Evolutionary conservation across 1,140 invertebrate genomes (phyloP).

Genomic region (Brachionus plicatilis): DNA sequence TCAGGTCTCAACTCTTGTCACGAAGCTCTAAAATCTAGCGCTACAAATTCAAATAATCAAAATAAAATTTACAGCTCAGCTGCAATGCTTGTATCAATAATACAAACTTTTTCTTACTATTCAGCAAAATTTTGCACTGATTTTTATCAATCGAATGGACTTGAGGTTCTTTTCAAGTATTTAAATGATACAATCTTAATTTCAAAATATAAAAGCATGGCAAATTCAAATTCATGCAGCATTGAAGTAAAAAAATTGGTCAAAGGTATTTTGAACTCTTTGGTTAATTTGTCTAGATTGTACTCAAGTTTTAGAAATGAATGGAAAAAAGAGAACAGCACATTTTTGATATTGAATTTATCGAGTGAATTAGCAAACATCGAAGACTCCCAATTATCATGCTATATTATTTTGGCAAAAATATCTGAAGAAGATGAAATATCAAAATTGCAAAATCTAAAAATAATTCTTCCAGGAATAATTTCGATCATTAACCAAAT

Average conservation of each 20-base stretch:
- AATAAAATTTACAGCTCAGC: not conserved
- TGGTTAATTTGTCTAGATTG: not conserved
- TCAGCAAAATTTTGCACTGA: not conserved
- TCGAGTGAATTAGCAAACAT: not conserved
- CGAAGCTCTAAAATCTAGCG: not conserved
- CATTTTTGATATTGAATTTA: not conserved
- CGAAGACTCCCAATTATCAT: not conserved
- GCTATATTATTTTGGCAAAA: conserved; percentile 19
- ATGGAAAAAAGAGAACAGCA: conserved; percentile 22
- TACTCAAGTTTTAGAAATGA: conserved; percentile 20
- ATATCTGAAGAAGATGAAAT: conserved; percentile 8
- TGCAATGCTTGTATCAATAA: not conserved
- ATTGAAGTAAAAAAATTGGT: not conserved
- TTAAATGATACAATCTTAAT: not conserved
- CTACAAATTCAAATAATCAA: not conserved
- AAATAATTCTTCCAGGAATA: not conserved
- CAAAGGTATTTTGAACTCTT: not conserved
- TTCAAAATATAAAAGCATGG: not conserved
- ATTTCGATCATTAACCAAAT: not conserved
- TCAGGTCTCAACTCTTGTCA: not conserved
- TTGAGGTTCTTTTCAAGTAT: not conserved
- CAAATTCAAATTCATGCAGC: not conserved
- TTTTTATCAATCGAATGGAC: not conserved
- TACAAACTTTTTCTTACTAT: not conserved
- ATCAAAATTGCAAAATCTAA: not conserved